Base-by-base conservation (phyloP, 2,888 invertebrate species). In the Agrotis puta region DNA sequence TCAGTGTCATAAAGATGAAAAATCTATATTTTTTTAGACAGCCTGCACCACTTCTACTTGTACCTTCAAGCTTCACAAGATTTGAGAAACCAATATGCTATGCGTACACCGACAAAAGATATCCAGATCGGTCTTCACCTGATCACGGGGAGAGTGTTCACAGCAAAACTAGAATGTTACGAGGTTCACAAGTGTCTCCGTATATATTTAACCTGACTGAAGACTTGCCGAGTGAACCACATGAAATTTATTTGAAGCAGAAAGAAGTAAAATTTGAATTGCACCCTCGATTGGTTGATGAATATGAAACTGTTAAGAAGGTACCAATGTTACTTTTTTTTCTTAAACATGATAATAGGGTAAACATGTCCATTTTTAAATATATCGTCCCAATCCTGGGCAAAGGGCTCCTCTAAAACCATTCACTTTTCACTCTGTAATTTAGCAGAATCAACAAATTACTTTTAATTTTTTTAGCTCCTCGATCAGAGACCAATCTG, bases 401-500 rank as follows among this genome's bases (percentile, higher is more conserved):
- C 39, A 11, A 39, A 39, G 39, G 9, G 7, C 7, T 39, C 2
- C 39, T 11, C 39, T 39, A 39, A 39, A 39, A 39, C 39, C 39
- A 39, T 39, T 39, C 0, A 39, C 11, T 39, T 11, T 39, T 39
- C 39, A 11, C 2, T 39, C 39, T 39, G 11, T 1, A 39, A 39
- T 39, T 39, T 39, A 39, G 39, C 39, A 39, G 39, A 11, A 39
- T 39, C 9, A 39, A 39, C 39, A 2, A 11, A 7, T 33, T 6
- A 9, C 39, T 11, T 39, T 5, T 18, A 24, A 64, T 47, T 66
- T 78, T 93, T 94, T 66, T 86, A 98, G 97, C 89, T 98, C 13
- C 99, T 99, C 92, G 97, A 98, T 64, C 97, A 98, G 67, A 97
- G 98, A 65, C 99, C 99, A 0, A 97, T 99, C 81, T 99, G 99